Conservation (phyloP, 1,140 invertebrate genomes). For the Pogonomyrmex californicus region DNA sequence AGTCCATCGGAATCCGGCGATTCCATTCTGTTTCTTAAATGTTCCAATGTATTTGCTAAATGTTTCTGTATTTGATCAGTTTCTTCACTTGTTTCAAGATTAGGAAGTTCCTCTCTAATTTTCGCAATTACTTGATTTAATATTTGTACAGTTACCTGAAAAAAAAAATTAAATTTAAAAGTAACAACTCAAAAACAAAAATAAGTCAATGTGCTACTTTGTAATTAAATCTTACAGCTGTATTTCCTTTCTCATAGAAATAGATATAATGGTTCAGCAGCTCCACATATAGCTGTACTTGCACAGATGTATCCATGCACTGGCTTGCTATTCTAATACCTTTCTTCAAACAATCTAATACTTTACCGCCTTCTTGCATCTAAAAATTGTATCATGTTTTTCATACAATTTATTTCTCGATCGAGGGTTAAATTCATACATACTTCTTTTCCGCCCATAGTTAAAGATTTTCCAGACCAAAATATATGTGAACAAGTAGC, state of each 20-base stretch:
- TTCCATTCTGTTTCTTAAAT: constrained; percentile 88
- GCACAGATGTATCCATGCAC: constrained; percentile 98
- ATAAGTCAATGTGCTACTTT: constrained; percentile 29
- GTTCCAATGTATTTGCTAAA: constrained; percentile 95
- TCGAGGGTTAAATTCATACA: constrained; percentile 6
- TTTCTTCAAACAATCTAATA: constrained; percentile 98
- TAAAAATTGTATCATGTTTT: constrained; percentile 79
- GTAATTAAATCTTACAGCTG: constrained; percentile 86
- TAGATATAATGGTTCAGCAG: constrained; percentile 98
- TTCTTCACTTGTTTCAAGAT: constrained; percentile 97
- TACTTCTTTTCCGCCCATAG: constrained; percentile 90
- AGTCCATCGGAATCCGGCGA: constrained; percentile 87
- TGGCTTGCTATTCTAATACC: constrained; percentile 97
- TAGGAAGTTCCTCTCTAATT: constrained; percentile 96
- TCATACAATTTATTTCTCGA: neutral
- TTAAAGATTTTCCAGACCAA: constrained; percentile 96
- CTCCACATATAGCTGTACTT: constrained; percentile 98
- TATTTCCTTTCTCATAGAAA: constrained; percentile 97
- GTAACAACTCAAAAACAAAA: neutral
- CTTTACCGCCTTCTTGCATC: constrained; percentile 96
- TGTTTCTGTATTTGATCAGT: constrained; percentile 98
- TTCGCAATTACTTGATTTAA: constrained; percentile 96
- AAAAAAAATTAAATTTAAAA: constrained; percentile 69
- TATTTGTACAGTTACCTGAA: constrained; percentile 90
- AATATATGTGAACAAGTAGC: constrained; percentile 97